phyloP scores from a whole-genome alignment of 1,140 invertebrate genomes.

The Drosophila burlai region DNA sequence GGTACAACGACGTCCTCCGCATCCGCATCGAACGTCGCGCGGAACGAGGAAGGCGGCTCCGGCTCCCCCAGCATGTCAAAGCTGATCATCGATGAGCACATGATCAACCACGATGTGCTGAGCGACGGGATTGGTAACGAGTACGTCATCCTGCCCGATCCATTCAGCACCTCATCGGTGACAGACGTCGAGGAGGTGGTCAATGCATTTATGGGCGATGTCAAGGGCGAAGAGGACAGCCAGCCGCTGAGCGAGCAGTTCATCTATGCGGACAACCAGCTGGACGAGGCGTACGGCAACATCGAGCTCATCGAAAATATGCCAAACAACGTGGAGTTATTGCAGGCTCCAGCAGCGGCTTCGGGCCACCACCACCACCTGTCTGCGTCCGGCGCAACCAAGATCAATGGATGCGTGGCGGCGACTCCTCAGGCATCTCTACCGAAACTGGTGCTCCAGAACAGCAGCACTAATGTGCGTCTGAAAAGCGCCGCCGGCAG shows the following conservation, averaged over 20 bases:
- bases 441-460: constrained; percentile 67
- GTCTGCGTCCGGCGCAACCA: constrained; percentile 6
- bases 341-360: constrained; percentile 17
- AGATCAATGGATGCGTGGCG: constrained; percentile 16
- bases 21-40: constrained; percentile 1
- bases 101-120: constrained; percentile 68
- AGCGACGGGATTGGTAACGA: constrained; percentile 76
- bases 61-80: constrained; percentile 52
- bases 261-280: constrained; percentile 57
- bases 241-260: constrained; percentile 68
- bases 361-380: neutral
- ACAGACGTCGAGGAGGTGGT: constrained; percentile 77
- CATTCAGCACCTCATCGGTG: constrained; percentile 68
- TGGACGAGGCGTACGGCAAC: constrained; percentile 67
- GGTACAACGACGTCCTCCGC: constrained; percentile 1
- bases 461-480: constrained; percentile 73
- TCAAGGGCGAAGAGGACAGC: constrained; percentile 67
- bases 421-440: constrained; percentile 24
- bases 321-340: constrained; percentile 65
- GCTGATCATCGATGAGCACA: constrained; percentile 69
- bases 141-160: constrained; percentile 77
- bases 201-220: constrained; percentile 71
- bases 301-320: constrained; percentile 78
- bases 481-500: constrained; percentile 58
- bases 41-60: constrained; percentile 20